Evolutionary conservation across 2,113 vertebrate genomes (phyloP).

Genomic region (Lontra canadensis): DNA sequence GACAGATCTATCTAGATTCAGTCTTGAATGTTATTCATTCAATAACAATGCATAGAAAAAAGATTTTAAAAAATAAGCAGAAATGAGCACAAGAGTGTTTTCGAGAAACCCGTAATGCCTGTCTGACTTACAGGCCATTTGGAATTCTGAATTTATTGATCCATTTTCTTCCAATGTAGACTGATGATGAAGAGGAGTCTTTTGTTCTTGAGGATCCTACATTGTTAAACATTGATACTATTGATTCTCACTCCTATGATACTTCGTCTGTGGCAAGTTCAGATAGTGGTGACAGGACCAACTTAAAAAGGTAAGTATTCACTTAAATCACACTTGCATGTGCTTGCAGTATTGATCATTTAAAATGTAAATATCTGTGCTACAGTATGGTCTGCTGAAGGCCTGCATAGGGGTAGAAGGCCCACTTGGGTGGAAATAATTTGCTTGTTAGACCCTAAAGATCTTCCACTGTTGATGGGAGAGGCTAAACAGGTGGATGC

Average conservation of each 20-base stretch:
- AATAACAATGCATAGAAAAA: not conserved
- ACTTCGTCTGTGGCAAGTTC: constrained; percentile 98
- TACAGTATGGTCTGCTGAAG: not conserved
- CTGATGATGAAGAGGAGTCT: constrained; percentile 96
- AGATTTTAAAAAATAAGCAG: not conserved
- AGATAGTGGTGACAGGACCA: constrained; percentile 95
- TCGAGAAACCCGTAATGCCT: not conserved
- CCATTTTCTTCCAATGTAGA: constrained; percentile 82
- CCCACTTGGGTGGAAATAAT: not conserved
- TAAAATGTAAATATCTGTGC: not conserved
- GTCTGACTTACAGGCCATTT: not conserved
- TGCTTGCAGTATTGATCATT: not conserved
- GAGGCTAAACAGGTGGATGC: not conserved
- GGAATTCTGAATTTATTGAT: constrained; percentile 11
- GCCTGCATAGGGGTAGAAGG: not conserved
- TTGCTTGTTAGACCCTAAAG: not conserved
- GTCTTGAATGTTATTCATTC: too few species aligned
- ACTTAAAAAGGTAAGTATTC: constrained; percentile 89
- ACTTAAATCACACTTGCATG: not conserved
- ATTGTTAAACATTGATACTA: constrained; percentile 92
- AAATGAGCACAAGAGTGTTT: not conserved
- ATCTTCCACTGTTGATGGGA: not conserved
- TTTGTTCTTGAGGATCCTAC: constrained; percentile 96
- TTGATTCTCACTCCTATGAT: constrained; percentile 95
- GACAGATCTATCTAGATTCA: not conserved